Evolutionary conservation across 2,113 vertebrate species (phyloP).

Genomic region (chimpanzee (Pan troglodytes)): NHGRI_mPanTro3-v2.1_pri NC_086016.1:43343001-43343500

Average conservation of each 20-base stretch:
- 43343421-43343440: background rate
- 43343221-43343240: background rate
- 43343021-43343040: background rate
- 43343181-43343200: background rate
- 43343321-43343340: accelerated
- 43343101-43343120: background rate
- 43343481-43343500: background rate
- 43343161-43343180: background rate
- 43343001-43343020: too few relatives aligned
- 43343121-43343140: background rate
- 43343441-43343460: background rate
- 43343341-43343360: background rate
- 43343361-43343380: background rate
- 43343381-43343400: background rate
- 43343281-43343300: background rate
- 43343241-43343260: background rate
- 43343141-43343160: background rate
- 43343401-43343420: background rate
- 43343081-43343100: background rate
- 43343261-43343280: background rate
- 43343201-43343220: background rate
- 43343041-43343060: background rate
- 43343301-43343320: too few relatives aligned
- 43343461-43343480: background rate
- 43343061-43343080: background rate